Percentiles rank a stretch among this genome's conserved stretches.
These are phyloP conservation scores for Leptinotarsa defecta DNA, from an alignment of 1,140 invertebrate genomes.

Conservation along the genomic window DNA sequence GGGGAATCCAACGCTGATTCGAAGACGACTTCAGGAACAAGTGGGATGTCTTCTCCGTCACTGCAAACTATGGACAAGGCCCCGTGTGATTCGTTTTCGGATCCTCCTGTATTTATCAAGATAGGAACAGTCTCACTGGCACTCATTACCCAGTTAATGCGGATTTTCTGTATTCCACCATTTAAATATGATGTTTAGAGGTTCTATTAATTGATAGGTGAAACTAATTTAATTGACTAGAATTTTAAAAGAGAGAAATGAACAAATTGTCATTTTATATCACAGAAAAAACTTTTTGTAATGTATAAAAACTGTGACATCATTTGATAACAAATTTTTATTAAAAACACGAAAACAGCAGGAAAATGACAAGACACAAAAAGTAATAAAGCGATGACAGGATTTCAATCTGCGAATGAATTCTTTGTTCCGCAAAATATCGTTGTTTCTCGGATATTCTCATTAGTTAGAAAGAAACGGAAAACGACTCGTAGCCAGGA, in stretches of 20 bases:
- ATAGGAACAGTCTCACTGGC: conserved; percentile 52
- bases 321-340: conserved; percentile 14
- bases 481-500: too few species aligned
- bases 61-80: conserved; percentile 51
- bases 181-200: conserved; percentile 19
- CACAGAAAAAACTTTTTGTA: conserved; percentile 7
- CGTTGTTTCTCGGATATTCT: too few species aligned
- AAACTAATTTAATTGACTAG: conserved; percentile 33
- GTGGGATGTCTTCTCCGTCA: conserved; percentile 66
- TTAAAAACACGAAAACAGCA: not conserved
- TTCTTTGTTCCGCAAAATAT: too few species aligned
- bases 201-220: not conserved
- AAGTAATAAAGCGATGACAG: too few species aligned
- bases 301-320: conserved; percentile 29
- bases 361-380: conserved; percentile 1
- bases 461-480: too few species aligned
- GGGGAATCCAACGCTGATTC: conserved; percentile 73
- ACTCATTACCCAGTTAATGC: conserved; percentile 50
- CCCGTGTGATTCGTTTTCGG: conserved; percentile 48
- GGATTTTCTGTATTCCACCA: conserved; percentile 22
- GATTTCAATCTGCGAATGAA: too few species aligned
- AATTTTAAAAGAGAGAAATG: conserved; percentile 9
- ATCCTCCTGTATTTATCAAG: conserved; percentile 48
- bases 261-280: conserved; percentile 3
- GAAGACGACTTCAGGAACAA: conserved; percentile 69